Evolutionary conservation across 2,888 invertebrate genomes (phyloP), one percentile per base, ranked within the genome.

Genomic region (Macrophya annulata): DNA sequence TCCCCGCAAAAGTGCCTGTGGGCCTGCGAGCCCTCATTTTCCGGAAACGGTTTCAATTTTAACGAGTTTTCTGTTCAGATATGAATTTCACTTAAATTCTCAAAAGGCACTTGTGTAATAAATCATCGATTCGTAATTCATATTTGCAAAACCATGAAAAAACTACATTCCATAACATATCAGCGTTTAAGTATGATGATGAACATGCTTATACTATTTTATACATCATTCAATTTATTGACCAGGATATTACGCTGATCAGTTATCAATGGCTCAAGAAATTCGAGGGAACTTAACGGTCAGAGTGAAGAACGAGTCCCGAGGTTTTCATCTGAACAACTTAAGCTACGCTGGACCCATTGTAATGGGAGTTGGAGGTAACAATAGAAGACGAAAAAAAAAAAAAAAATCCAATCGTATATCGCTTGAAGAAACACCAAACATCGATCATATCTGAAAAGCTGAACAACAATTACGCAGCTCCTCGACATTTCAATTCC

Each of bases 291-390:
- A 97, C 93, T 95, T 96, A 45, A 97, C 97, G 0, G 95, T 97
- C 76, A 95, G 96, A 48, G 96, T 97, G 40, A 97, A 97, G 94
- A 97, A 97, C 91, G 97, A 97, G 92, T 96, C 97, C 9, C 95
- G 97, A 65, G 97, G 97, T 21, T 97, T 97, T 92, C 98, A 98
- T 92, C 95, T 98, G 87, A 98, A 97, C 94, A 98, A 98, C 92
- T 95, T 99, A 84, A 98, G 98, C 0, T 99, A 99, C 93, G 97
- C 98, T n/a, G 99, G 99, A 0, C 99, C 99, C 1, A 98, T 99
- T 88, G 97, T 99, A 84, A 99, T 99, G 99, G 99, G 99, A 48
- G 97, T 99, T 86, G 99, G 99, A 94, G 98, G 98, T 79, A 81
- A 81, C 2, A 79, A 59, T 62, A 9, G 9, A 51, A 31, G 31